These are phyloP conservation scores for Chondrilla cf. caribensis DNA, from an alignment of 37 sponge, comb jelly and placozoan species.

Conservation along the genomic window DNA sequence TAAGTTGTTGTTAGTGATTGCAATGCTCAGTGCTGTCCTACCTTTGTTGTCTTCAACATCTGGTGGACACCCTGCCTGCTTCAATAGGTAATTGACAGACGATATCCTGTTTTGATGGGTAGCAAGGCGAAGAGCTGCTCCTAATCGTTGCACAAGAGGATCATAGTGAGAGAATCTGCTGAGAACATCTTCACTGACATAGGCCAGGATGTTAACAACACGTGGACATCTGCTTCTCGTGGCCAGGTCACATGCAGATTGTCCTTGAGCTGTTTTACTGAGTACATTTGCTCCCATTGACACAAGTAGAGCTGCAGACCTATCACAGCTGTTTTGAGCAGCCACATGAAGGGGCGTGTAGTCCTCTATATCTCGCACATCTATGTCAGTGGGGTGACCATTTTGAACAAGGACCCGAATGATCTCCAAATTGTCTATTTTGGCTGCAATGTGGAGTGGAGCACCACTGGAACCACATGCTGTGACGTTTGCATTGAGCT, in stretches of 20 bases:
- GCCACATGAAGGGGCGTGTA: background rate
- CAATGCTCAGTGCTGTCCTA: background rate
- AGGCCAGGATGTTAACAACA: no score
- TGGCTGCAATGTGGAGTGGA: background rate
- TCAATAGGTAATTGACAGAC: no score
- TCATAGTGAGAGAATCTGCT: no score
- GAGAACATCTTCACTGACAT: no score
- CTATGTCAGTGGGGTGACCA: background rate
- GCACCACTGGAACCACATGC: background rate
- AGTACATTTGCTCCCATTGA: background rate
- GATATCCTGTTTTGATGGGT: no score
- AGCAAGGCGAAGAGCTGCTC: no score
- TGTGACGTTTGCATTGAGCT: background rate
- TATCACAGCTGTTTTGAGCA: background rate
- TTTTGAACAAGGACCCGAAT: background rate
- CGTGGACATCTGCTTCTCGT: background rate
- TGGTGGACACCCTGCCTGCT: no score
- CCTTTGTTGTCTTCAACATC: no score
- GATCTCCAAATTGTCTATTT: background rate
- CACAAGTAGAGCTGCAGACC: background rate
- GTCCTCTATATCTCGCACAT: background rate
- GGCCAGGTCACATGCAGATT: background rate
- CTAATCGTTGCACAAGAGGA: no score
- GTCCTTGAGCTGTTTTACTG: background rate
- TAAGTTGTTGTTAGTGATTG: background rate